phyloP scores from a whole-genome alignment of 2,797 vertebrate species.

The Alcedo quadribrachys region DNA sequence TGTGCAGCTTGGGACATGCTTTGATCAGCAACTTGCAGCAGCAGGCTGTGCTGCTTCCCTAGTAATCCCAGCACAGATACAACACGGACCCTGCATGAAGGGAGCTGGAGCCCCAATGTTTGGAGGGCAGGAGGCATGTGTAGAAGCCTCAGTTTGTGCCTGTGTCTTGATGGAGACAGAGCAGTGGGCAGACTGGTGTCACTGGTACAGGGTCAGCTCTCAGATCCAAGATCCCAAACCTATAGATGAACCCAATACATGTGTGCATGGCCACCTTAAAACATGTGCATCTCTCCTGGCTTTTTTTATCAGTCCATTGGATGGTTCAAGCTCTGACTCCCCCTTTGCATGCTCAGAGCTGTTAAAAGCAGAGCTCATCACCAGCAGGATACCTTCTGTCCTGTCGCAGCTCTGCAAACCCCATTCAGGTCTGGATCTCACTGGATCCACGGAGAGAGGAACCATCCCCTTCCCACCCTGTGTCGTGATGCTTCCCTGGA shows the following conservation, averaged over 20 bases:
- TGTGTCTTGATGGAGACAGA: accelerated
- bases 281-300: accelerated
- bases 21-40: neutral
- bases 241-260: accelerated
- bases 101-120: neutral
- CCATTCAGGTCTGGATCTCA: too few relatives aligned
- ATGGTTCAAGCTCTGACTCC: neutral
- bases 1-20: neutral
- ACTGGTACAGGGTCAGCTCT: neutral
- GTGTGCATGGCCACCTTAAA: neutral
- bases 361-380: neutral
- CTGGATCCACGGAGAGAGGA: neutral
- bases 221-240: neutral
- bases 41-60: neutral
- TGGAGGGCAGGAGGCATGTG: neutral
- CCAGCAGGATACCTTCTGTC: neutral
- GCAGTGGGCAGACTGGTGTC: neutral
- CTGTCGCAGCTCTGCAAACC: neutral
- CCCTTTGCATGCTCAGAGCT: neutral
- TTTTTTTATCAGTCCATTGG: neutral
- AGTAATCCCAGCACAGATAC: neutral
- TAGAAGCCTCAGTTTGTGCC: accelerated
- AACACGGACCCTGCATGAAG: accelerated
- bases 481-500: neutral
- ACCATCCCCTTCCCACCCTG: neutral